phyloP scores from a whole-genome alignment of 2,113 vertebrate genomes.

The Corythaixoides concolor region DNA sequence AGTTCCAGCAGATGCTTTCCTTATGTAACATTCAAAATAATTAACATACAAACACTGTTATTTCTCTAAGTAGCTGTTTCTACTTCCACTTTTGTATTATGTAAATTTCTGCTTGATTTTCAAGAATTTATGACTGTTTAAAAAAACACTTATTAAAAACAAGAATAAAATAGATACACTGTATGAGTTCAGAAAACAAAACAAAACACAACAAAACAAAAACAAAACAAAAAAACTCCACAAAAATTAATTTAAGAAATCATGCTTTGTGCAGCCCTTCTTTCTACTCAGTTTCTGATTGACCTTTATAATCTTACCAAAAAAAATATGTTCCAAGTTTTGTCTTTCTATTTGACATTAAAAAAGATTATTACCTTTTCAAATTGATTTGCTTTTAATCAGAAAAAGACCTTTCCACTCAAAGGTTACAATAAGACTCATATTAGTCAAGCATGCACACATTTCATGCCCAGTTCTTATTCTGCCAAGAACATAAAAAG shows the following conservation, averaged over 20 bases:
- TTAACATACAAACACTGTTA: neutral
- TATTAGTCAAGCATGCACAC: constrained; percentile 17
- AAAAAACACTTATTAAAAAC: neutral
- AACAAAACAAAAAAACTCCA: too few species aligned
- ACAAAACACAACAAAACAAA: too few species aligned
- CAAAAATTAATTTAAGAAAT: neutral
- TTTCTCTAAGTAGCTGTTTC: neutral
- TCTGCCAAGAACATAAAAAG: neutral
- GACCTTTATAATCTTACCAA: constrained; percentile 30
- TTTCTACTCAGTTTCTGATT: neutral
- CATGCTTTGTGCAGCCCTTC: neutral
- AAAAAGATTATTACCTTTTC: constrained; percentile 53
- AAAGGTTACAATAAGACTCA: constrained; percentile 19
- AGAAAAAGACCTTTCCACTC: constrained; percentile 43
- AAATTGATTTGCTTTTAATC: constrained; percentile 65
- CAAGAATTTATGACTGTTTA: neutral
- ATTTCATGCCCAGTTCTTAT: constrained; percentile 13
- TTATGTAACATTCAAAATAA: neutral
- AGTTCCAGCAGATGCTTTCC: neutral
- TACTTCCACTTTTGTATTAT: neutral
- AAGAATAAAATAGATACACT: neutral
- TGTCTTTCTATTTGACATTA: constrained; percentile 31
- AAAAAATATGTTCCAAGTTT: neutral
- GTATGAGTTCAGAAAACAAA: neutral
- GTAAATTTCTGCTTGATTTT: neutral